phyloP scores from a whole-genome alignment of 2,888 invertebrate genomes.

The Rhopalosiphum nymphaeae region DNA sequence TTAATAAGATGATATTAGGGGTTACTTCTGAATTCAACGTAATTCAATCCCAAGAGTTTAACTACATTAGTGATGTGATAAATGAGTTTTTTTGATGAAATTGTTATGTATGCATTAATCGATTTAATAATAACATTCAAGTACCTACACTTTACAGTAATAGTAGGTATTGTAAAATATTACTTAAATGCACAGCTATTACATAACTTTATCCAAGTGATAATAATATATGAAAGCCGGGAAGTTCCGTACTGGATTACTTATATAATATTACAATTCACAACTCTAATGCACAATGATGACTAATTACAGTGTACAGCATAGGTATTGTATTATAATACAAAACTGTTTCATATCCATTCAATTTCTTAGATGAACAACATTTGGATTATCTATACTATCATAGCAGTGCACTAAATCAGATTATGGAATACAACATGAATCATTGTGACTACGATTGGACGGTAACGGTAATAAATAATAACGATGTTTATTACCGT shows the following conservation, averaged over 20 bases:
- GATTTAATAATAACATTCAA: neutral
- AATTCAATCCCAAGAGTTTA: neutral
- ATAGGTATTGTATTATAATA: neutral
- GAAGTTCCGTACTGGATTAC: neutral
- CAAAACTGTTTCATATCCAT: neutral
- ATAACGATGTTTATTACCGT: neutral
- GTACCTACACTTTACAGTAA: neutral
- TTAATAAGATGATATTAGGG: neutral
- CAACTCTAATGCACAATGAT: neutral
- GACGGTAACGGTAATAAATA: neutral
- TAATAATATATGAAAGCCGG: neutral
- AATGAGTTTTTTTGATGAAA: neutral
- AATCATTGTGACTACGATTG: neutral
- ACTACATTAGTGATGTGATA: neutral
- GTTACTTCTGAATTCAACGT: neutral
- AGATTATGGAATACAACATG: neutral
- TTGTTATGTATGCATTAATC: neutral
- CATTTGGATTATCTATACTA: neutral
- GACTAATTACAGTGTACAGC: neutral
- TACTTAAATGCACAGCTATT: neutral
- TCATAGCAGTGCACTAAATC: neutral
- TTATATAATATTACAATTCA: neutral
- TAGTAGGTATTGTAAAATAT: neutral
- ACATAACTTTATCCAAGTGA: neutral
- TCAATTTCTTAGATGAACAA: neutral